Base-by-base conservation (phyloP, 2,888 invertebrate species). In the Holacanthella duospinosa region DNA sequence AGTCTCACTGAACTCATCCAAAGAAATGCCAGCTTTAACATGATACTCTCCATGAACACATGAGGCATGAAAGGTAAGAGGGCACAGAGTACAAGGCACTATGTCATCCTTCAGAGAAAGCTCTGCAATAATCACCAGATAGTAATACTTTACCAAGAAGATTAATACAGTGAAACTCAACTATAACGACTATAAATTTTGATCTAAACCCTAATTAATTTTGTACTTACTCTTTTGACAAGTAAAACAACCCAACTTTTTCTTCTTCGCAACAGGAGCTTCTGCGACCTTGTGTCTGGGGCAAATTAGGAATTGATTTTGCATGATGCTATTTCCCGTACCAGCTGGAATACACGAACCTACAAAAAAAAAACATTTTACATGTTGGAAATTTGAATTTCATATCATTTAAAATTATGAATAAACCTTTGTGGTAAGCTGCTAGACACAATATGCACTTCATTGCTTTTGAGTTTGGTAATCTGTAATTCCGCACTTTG, bases 321-420 rank as follows among this genome's bases (percentile, higher is more conserved):
- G 29, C 55, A 55, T 55, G 12, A 57, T n/a, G 1, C 66, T 66
- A 21, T 61, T 56, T 0, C 70, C 54, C 1, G 61, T 62, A 9
- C 68, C 68, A 16, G 71, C 71, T 21, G 71, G 71, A 24, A 71
- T 26, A 36, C 71, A 71, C 9, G 63, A 68, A 67, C n/a, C 2
- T 55, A 26, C 21, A 36, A 24, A 28, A 26, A 36, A 58, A 59
- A 28, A 36, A 61, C 12, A 55, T 48, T 43, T 53, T 57, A 57
- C n/a, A 25, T 29, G 16, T 26, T 24, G 29, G 26, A 3, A 43
- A 12, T 16, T 29, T 29, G 2, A 44, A 29, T 29, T 24, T 6
- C 24, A 16, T 2, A 21, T 19, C 2, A 43, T 21, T 44, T 16
- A 59, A 26, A 24, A 19, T 16, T 29, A 28, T 21, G 6, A 27